Percentiles rank a stretch among this genome's conserved stretches.
phyloP scores from a whole-genome alignment of 2,797 vertebrate genomes.

The Manis javanica region DNA sequence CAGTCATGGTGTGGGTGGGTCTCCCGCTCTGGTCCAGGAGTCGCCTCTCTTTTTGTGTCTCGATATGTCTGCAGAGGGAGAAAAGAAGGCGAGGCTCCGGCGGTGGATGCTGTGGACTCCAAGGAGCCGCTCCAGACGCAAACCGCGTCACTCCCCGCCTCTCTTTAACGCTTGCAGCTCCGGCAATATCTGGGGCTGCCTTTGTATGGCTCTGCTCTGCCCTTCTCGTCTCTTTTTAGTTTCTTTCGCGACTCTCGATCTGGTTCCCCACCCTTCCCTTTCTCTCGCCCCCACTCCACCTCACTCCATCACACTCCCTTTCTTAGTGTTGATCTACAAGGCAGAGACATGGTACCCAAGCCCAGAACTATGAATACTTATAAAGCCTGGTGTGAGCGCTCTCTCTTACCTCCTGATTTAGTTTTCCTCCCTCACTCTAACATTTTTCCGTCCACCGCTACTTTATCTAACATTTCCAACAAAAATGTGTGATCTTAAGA shows the following conservation, averaged over 20 bases:
- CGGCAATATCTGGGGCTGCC: conserved; percentile 59
- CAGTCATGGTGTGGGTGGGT: conserved; percentile 90
- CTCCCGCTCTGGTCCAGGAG: conserved; percentile 61
- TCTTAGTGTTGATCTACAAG: background rate
- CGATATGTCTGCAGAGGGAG: conserved; percentile 84
- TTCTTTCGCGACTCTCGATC: background rate
- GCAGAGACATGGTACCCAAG: background rate
- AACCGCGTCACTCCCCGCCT: conserved; percentile 79
- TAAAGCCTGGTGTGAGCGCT: background rate
- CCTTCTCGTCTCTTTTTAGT: background rate
- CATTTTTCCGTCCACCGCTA: conserved; percentile 9
- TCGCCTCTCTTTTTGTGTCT: conserved; percentile 82
- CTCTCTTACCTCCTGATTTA: background rate
- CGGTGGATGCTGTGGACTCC: conserved; percentile 76
- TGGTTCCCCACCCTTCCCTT: background rate
- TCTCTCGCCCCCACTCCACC: background rate
- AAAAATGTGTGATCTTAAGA: background rate
- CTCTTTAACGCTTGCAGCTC: conserved; percentile 81
- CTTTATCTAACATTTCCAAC: conserved; percentile 31
- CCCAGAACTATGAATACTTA: background rate
- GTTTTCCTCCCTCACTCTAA: background rate
- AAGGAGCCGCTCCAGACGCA: conserved; percentile 82
- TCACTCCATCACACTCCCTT: background rate
- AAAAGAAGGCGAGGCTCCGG: conserved; percentile 80
- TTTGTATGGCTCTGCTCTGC: background rate